These are phyloP conservation scores for Centropus unirufus DNA, from an alignment of 2,113 vertebrate species.

Conservation along the genomic window DNA sequence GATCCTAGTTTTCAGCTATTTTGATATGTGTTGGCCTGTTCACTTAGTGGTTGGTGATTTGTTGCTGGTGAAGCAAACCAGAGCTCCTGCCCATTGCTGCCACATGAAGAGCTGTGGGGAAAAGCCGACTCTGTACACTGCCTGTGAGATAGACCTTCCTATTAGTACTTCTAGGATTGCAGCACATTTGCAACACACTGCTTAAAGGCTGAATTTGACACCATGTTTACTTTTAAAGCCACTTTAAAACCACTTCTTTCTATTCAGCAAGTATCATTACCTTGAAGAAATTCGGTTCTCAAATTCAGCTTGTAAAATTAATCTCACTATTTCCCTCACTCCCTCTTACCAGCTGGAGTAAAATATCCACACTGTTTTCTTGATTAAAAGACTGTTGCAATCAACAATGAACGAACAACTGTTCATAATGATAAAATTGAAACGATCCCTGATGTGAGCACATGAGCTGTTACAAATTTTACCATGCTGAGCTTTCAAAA, in stretches of 20 bases:
- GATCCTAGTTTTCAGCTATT: slow-evolving; percentile 20
- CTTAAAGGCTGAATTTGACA: background rate
- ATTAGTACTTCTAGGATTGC: background rate
- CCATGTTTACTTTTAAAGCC: background rate
- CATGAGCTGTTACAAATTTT: slow-evolving; percentile 45
- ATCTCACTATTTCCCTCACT: background rate
- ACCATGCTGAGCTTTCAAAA: slow-evolving; percentile 52
- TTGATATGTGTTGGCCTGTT: background rate
- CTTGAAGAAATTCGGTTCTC: slow-evolving; percentile 3
- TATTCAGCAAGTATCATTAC: background rate
- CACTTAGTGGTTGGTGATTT: slow-evolving; percentile 18
- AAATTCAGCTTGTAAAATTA: slow-evolving; percentile 27
- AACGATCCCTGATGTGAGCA: slow-evolving; percentile 25
- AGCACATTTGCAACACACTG: background rate
- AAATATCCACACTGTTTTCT: slow-evolving; percentile 40
- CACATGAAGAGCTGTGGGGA: background rate
- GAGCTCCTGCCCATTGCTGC: background rate
- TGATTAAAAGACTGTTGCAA: slow-evolving; percentile 70
- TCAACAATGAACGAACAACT: slow-evolving; percentile 46
- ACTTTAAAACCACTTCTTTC: background rate
- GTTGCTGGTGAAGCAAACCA: slow-evolving; percentile 17
- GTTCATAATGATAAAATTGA: slow-evolving; percentile 41
- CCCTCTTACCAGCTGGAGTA: slow-evolving; percentile 25
- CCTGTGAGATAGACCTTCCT: background rate
- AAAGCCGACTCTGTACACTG: background rate